Evolutionary conservation across 2,888 invertebrate genomes (phyloP), one percentile per base, ranked within the genome.

Genomic region (Mimumesa dahlbomi): DNA sequence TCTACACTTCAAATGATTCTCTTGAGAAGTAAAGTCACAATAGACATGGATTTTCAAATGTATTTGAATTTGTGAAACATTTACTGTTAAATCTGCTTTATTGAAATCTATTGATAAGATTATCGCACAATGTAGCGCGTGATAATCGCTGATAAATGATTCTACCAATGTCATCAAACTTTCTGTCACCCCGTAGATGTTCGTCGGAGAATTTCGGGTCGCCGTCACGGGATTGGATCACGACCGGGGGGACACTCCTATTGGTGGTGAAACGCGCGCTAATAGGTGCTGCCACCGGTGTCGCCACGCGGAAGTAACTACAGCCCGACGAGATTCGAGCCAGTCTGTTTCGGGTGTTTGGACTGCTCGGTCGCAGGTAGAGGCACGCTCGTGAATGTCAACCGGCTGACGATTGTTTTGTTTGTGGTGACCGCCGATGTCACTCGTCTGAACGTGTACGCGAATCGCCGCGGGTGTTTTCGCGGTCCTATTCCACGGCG

Each of bases 371-470:
- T 21, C 0, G 50, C 5, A n/a, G n/a, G n/a, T 0, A 1, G 14
- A 21, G 21, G 9, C 7, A 16, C 25, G 14, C 6, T 54, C 36
- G 21, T 29, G 11, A 54, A 16, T 52, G 68, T 70, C 34, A 57
- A 14, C 71, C 71, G 71, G 71, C 50, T 21, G 46, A 21, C 50
- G 58, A 64, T 64, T 72, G 71, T 72, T 72, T 69, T 72, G 71
- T 50, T n/a, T 72, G 57, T 64, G 59, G 16, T 25, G n/a, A n/a
- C n/a, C n/a, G n/a, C 16, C 14, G 21, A 38, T 56, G 61, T 67
- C 49, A 54, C 29, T 31, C 53, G 6, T 3, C 43, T 45, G 25
- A 69, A 54, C 45, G 5, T 36, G n/a, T 11, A 2, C 21, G 53
- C 58, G 36, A 43, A n/a, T n/a, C 7, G 9, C 49, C 31, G 49